These are phyloP conservation scores for Ictalurus furcatus DNA, from an alignment of 2,113 vertebrate species.

Conservation along the genomic window DNA sequence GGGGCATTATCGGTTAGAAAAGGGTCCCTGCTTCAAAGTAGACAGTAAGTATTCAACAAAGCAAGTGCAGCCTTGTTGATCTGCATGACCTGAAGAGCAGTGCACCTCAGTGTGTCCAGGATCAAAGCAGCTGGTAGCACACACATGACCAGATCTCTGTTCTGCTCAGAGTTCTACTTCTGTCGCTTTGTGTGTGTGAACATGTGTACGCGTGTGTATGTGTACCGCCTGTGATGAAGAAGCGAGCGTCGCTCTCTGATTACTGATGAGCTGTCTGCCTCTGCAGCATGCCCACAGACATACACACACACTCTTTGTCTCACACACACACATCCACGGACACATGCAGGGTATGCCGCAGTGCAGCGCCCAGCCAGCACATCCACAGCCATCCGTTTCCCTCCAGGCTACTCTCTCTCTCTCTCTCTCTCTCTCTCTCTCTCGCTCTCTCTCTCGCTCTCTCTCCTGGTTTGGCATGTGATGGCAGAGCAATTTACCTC, in stretches of 20 bases:
- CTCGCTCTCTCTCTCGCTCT: not conserved
- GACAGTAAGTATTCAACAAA: not conserved
- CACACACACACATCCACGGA: conserved; percentile 36
- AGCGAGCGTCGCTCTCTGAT: conserved; percentile 60
- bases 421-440: not conserved
- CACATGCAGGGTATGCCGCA: conserved; percentile 69
- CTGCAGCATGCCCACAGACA: conserved; percentile 57
- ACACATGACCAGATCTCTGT: conserved; percentile 22
- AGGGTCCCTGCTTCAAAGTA: conserved; percentile 13
- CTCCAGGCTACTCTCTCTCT: conserved; percentile 3
- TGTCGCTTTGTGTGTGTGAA: not conserved
- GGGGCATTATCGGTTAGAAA: not conserved
- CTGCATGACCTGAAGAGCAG: not conserved
- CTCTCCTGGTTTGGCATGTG: conserved; percentile 17
- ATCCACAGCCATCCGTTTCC: conserved; percentile 64
- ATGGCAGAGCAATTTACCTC: not conserved
- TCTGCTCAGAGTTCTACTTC: conserved; percentile 13
- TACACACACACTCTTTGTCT: conserved; percentile 31
- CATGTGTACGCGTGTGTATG: conserved; percentile 8
- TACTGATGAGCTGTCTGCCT: conserved; percentile 65
- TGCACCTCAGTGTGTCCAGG: not conserved
- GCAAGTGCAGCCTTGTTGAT: conserved; percentile 17
- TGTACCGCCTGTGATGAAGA: conserved; percentile 50
- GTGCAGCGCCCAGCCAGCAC: conserved; percentile 69
- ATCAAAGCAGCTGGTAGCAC: conserved; percentile 23